Evolutionary conservation across 2,113 vertebrate genomes (phyloP).

Genomic region (Petrocephalus zakoni): DNA sequence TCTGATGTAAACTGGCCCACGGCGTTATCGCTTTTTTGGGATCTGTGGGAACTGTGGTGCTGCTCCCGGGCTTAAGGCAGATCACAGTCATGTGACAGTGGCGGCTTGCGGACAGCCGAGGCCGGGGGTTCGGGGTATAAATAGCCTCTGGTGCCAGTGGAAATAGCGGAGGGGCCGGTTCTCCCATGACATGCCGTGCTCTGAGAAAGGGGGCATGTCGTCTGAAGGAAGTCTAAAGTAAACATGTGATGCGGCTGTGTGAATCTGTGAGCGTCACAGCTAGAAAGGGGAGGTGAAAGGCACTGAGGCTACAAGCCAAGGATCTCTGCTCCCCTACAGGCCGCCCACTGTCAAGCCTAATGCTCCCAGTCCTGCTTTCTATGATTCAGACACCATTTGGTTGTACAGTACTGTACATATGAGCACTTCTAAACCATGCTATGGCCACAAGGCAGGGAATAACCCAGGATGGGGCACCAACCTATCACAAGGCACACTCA

Average conservation of each 20-base stretch:
- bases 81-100: background rate
- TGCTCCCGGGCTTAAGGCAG: background rate
- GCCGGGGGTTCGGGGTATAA: conserved; percentile 36
- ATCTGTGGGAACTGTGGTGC: background rate
- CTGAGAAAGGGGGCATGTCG: background rate
- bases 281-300: background rate
- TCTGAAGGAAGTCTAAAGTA: background rate
- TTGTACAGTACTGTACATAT: background rate
- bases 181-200: conserved; percentile 37
- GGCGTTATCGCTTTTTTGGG: background rate
- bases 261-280: background rate
- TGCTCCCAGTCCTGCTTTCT: background rate
- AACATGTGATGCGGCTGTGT: background rate
- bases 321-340: no score
- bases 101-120: background rate
- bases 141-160: conserved; percentile 44
- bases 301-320: background rate
- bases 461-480: background rate
- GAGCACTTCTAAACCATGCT: background rate
- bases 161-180: conserved; percentile 37
- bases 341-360: background rate
- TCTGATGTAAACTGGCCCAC: background rate
- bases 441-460: background rate
- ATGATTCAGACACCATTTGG: background rate
- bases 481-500: background rate